Evolutionary conservation across 1,140 invertebrate species (phyloP).

Genomic region (Vanessa atalanta): DNA sequence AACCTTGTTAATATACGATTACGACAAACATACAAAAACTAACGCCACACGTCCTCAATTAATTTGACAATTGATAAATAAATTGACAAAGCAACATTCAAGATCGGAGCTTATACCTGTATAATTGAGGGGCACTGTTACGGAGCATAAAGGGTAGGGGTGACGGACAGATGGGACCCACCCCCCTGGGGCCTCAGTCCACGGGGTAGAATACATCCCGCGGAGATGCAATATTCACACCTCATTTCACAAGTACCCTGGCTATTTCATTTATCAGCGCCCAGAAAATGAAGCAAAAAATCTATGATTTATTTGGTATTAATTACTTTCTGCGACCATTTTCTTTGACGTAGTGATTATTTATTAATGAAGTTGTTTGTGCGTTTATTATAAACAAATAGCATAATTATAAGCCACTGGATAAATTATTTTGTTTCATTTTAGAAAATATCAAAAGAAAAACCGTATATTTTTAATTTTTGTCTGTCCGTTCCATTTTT

Average conservation of each 20-base stretch:
- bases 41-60: slow-evolving; percentile 32
- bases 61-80: slow-evolving; percentile 34
- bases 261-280: slow-evolving; percentile 61
- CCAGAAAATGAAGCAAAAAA: slow-evolving; percentile 12
- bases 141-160: slow-evolving; percentile 50
- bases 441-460: too few relatives aligned
- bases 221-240: slow-evolving; percentile 76
- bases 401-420: too few relatives aligned
- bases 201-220: slow-evolving; percentile 50
- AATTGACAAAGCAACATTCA: slow-evolving; percentile 30
- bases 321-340: not conserved
- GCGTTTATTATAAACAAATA: too few relatives aligned
- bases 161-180: slow-evolving; percentile 53
- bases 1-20: not conserved
- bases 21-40: slow-evolving; percentile 3
- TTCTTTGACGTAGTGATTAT: not conserved
- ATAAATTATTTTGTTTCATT: too few relatives aligned
- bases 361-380: not conserved
- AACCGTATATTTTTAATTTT: too few relatives aligned
- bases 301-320: not conserved
- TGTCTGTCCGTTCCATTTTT: too few relatives aligned
- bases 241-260: slow-evolving; percentile 72
- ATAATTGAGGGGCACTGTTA: slow-evolving; percentile 55
- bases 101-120: slow-evolving; percentile 55
- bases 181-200: slow-evolving; percentile 45